phyloP scores from a whole-genome alignment of 2,113 vertebrate genomes.

The Podilymbus podiceps region DNA sequence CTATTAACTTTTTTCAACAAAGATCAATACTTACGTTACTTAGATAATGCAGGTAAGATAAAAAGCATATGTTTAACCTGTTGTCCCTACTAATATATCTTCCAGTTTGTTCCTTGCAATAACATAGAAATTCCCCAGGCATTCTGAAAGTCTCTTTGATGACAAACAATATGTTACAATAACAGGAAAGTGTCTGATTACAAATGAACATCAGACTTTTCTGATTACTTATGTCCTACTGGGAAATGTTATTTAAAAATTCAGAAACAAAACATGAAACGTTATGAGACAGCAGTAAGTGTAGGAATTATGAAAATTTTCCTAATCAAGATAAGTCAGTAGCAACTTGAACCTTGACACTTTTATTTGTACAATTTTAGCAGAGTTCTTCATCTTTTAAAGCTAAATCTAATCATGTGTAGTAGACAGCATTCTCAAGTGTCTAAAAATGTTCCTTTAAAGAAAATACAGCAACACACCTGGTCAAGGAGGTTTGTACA shows the following conservation, averaged over 20 bases:
- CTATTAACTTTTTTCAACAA: background rate
- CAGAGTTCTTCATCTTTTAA: background rate
- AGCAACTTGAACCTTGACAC: background rate
- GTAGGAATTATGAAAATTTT: background rate
- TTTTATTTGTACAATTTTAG: background rate
- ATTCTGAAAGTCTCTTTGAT: background rate
- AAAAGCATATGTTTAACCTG: background rate
- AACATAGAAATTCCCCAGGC: background rate
- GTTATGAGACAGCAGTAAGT: background rate
- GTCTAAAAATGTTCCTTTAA: background rate
- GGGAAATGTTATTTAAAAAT: background rate
- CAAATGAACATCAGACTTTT: background rate
- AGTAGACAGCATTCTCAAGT: background rate
- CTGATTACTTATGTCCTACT: background rate
- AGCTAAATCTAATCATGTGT: background rate
- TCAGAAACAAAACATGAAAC: background rate
- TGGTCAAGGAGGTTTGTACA: conserved; percentile 75
- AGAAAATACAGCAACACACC: conserved; percentile 58
- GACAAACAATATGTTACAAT: background rate
- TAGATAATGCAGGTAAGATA: background rate
- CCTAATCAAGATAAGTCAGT: background rate
- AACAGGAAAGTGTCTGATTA: background rate
- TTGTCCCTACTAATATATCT: background rate
- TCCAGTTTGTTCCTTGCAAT: background rate
- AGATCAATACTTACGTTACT: background rate